Conservation (phyloP, 2,888 invertebrate genomes). For the Lumbricus terrestris region DNA sequence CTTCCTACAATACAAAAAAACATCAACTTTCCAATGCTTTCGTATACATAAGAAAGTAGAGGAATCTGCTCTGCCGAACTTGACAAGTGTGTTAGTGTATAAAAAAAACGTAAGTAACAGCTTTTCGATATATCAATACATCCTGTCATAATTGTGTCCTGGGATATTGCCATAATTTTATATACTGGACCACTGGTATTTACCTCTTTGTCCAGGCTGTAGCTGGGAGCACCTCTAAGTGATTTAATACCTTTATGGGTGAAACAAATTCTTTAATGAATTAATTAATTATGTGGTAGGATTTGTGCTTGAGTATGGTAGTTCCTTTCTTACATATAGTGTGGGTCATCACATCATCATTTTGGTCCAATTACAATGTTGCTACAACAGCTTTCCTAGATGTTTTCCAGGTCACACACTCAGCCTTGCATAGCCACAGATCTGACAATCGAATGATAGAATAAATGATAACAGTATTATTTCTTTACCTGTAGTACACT, state of each 20-base stretch:
- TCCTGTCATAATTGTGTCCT: too few relatives aligned
- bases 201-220: too few relatives aligned
- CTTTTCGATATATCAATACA: background rate
- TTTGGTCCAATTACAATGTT: background rate
- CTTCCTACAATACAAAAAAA: background rate
- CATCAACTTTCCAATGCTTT: background rate
- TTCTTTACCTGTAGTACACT: constrained; percentile 28
- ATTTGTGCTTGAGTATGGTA: background rate
- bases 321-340: background rate
- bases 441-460: background rate
- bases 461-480: background rate
- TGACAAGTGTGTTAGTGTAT: background rate
- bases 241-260: too few relatives aligned
- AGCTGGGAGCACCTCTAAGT: too few relatives aligned
- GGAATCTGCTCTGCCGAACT: background rate
- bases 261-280: too few relatives aligned
- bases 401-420: too few relatives aligned
- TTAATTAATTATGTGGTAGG: too few relatives aligned
- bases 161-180: too few relatives aligned
- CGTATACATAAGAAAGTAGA: background rate
- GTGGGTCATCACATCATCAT: too few relatives aligned
- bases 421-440: too few relatives aligned
- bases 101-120: background rate
- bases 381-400: background rate
- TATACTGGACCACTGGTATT: too few relatives aligned